A percentile compares a stretch with the other conserved stretches of the same genome.
These are phyloP conservation scores for Scortum barcoo DNA, from an alignment of 2,113 vertebrate species.

Conservation along the genomic window DNA sequence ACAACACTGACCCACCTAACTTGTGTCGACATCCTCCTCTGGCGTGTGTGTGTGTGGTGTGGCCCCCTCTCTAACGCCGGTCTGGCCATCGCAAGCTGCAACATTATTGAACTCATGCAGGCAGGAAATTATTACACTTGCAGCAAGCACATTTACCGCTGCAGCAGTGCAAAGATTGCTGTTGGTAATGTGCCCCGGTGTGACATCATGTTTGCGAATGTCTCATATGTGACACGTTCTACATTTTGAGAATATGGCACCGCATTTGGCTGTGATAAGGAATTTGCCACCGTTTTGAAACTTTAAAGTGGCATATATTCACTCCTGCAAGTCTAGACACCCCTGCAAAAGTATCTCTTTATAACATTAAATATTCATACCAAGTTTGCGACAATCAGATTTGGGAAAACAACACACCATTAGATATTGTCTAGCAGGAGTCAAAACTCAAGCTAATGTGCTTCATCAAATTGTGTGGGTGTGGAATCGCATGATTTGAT, in stretches of 20 bases:
- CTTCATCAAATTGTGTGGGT: neutral
- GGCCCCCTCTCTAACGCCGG: conserved; percentile 37
- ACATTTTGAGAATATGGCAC: conserved; percentile 11
- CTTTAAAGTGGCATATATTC: conserved; percentile 23
- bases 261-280: conserved; percentile 23
- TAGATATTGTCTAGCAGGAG: neutral
- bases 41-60: too few relatives aligned
- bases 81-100: conserved; percentile 31
- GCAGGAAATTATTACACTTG: conserved; percentile 56
- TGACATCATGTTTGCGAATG: conserved; percentile 46
- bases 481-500: neutral
- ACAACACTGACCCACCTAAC: conserved; percentile 42
- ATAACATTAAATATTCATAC: neutral
- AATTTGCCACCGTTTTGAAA: conserved; percentile 38
- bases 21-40: conserved; percentile 45
- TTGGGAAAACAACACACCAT: neutral
- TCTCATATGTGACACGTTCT: conserved; percentile 21
- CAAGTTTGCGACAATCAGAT: conserved; percentile 2
- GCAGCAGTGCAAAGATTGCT: conserved; percentile 41
- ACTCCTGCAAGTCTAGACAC: conserved; percentile 19
- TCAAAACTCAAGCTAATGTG: neutral
- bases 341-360: neutral
- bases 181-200: conserved; percentile 35
- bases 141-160: conserved; percentile 46
- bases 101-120: conserved; percentile 50